These are phyloP conservation scores for Globia sparganii DNA, from an alignment of 2,888 invertebrate species.

Conservation along the genomic window DNA sequence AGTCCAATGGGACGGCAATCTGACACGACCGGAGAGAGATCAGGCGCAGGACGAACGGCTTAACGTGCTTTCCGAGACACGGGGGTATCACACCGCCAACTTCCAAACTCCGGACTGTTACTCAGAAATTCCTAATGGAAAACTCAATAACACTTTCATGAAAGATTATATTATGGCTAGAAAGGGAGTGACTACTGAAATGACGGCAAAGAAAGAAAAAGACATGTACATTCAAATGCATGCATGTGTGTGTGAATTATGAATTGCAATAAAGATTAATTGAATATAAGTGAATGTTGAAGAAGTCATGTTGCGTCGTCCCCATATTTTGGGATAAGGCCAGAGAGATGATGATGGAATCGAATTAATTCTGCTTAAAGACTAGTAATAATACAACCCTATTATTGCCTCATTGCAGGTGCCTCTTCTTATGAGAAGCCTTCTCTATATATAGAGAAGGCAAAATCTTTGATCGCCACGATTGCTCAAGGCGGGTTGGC, in stretches of 20 bases:
- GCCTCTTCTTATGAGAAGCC: background rate
- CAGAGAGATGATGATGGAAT: background rate
- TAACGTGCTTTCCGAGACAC: too few species aligned
- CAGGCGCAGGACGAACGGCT: too few species aligned
- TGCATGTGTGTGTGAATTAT: too few species aligned
- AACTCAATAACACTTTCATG: too few species aligned
- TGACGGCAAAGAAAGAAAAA: background rate
- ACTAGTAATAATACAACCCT: background rate
- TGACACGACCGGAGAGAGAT: too few species aligned
- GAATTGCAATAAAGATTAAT: too few species aligned
- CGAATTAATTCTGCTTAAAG: background rate
- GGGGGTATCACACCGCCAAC: too few species aligned
- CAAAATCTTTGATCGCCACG: background rate
- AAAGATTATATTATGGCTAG: background rate
- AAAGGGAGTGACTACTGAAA: background rate
- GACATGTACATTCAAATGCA: too few species aligned
- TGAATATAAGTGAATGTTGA: too few species aligned
- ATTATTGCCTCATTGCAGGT: background rate
- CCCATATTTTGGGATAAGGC: background rate
- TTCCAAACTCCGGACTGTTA: too few species aligned
- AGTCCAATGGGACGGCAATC: too few species aligned
- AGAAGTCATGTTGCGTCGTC: background rate
- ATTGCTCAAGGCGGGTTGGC: background rate
- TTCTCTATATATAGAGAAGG: background rate
- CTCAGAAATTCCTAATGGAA: too few species aligned